Evolutionary conservation across 2,113 vertebrate genomes (phyloP), one percentile per base, ranked within the genome.

Genomic region (Micromys minutus): DNA sequence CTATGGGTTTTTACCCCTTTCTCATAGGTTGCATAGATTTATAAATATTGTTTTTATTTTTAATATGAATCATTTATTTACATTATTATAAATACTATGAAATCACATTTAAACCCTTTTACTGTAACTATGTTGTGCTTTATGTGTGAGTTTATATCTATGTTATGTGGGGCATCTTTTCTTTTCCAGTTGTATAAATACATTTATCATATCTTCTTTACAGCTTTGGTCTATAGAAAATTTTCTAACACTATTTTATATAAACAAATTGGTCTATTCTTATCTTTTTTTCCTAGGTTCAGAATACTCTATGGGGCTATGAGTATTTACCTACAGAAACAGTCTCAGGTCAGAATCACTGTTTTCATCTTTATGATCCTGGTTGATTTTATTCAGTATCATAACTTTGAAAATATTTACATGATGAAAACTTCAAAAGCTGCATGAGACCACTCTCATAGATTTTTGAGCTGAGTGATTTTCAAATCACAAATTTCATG

Each of bases 181-280:
- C 45, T 50, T 65, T 79, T 90, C 31, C 52, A 79, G 0, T 83
- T 61, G 17, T 13, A 71, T 77, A 71, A 90, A 69, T 2, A 22
- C 10, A 42, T 80, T 72, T 93, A 12, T 89, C 24, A 83, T 77
- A 29, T 92, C 69, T 93, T 85, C 10, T 80, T 93, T 34, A 65
- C 17, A 87, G 26, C 9, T 7, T 86, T 80, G 21, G 16, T 17
- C 2, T 61, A 87, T 42, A 21, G 29, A 50, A 83, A 81, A 81
- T 26, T 17, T 42, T 91, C 81, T 13, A 67, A n/a, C 19, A 80
- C 74, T 2, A 10, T 76, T 76, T 83, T 72, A 22, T 59, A 52
- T 57, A 61, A 79, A 50, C 74, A 45, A 50, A 65, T 4, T 94
- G 31, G 19, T 36, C 55, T 50, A 7, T 21, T 55, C 67, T 2